These are phyloP conservation scores for Petroica traversi DNA, from an alignment of 2,113 vertebrate genomes.

Conservation along the genomic window DNA sequence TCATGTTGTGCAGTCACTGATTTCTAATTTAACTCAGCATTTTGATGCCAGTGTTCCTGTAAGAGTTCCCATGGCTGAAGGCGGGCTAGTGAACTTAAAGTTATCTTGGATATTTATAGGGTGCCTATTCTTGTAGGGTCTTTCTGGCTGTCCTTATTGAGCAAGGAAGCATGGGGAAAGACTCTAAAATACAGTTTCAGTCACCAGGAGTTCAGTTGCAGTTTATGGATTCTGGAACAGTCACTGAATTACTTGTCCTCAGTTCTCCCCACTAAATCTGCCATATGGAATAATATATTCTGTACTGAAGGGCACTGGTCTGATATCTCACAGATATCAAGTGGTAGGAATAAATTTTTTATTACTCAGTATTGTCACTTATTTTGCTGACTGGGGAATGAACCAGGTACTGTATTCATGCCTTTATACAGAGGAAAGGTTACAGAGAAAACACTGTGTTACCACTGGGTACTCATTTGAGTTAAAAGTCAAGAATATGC, in stretches of 20 bases:
- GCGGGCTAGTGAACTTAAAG: background rate
- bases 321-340: background rate
- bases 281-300: background rate
- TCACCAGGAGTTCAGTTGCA: background rate
- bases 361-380: background rate
- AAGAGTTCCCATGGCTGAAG: background rate
- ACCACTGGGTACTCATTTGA: background rate
- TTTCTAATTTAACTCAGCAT: conserved; percentile 7
- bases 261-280: background rate
- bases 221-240: background rate
- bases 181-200: background rate
- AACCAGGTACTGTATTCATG: background rate
- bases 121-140: background rate
- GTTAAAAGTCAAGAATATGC: background rate
- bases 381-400: background rate
- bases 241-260: background rate
- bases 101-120: conserved; percentile 48
- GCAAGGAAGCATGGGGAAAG: background rate
- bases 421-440: background rate
- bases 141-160: background rate
- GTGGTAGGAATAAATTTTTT: background rate
- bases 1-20: background rate
- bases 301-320: background rate
- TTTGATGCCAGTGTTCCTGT: background rate
- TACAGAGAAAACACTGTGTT: background rate